A percentile compares a stretch with the other conserved stretches of the same genome.
Conservation (phyloP, 2,888 invertebrate species). For the Hydropsyche betteni region DNA sequence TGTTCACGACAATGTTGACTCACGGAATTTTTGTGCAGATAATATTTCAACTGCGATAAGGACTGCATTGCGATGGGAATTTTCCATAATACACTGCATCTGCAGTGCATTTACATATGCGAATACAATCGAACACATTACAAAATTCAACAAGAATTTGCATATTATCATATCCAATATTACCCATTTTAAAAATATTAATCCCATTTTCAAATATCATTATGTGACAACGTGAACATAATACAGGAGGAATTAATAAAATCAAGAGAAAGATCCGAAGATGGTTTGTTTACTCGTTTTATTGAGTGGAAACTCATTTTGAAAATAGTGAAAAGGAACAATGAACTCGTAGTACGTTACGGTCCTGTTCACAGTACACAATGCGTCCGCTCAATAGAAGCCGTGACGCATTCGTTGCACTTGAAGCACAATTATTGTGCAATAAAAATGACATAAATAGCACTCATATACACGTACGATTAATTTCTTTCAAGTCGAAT, state of each 20-base stretch:
- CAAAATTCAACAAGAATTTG: background rate
- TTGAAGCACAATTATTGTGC: conserved; percentile 20
- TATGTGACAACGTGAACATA: too few species aligned
- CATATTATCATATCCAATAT: background rate
- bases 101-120: too few species aligned
- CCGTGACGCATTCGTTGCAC: conserved; percentile 7
- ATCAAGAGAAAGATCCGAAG: too few species aligned
- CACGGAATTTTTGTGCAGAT: background rate
- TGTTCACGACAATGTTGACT: background rate
- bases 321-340: background rate
- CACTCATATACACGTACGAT: background rate
- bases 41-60: background rate
- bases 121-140: background rate
- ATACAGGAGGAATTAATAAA: too few species aligned
- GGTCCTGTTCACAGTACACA: conserved; percentile 15
- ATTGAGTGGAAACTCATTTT: too few species aligned
- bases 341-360: conserved; percentile 16
- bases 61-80: background rate
- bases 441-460: conserved; percentile 8
- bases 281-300: too few species aligned
- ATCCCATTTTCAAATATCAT: too few species aligned
- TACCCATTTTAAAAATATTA: too few species aligned
- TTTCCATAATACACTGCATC: background rate
- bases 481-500: background rate
- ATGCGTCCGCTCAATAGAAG: conserved; percentile 11